A percentile compares a stretch with the other conserved stretches of the same genome.
Conservation (phyloP, 2,888 invertebrate genomes). For the Drosophila leonis region DNA sequence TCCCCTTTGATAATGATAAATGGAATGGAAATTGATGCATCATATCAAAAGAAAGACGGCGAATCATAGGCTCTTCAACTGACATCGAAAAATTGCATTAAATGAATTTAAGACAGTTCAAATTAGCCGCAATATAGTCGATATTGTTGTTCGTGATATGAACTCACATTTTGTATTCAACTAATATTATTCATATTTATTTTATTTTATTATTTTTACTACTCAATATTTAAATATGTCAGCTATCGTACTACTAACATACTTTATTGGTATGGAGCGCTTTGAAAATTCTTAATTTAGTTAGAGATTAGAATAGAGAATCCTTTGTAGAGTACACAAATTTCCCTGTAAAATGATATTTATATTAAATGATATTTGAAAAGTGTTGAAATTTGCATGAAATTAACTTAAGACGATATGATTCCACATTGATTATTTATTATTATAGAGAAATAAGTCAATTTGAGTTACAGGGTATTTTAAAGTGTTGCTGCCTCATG, state of each 20-base stretch:
- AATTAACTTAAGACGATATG: neutral
- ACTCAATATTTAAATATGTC: neutral
- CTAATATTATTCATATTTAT: too few species aligned
- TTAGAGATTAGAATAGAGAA: too few species aligned
- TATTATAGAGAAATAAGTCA: neutral
- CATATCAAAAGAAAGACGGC: slow-evolving; percentile 1
- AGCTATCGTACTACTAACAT: too few species aligned
- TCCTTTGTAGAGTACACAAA: neutral
- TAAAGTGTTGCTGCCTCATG: neutral
- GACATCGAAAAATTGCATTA: neutral
- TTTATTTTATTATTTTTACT: too few species aligned
- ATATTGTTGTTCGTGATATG: neutral
- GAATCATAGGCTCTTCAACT: neutral
- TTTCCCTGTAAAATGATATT: neutral
- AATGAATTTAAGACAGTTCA: neutral
- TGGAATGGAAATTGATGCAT: slow-evolving; percentile 17
- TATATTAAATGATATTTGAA: neutral
- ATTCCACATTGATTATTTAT: neutral
- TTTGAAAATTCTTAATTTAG: too few species aligned
- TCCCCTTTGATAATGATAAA: slow-evolving; percentile 25
- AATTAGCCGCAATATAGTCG: neutral
- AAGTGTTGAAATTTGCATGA: neutral
- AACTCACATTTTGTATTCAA: too few species aligned
- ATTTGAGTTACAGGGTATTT: neutral
- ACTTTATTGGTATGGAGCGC: too few species aligned